phyloP scores from a whole-genome alignment of 2,797 vertebrate species.

The Prunella strophiata region DNA sequence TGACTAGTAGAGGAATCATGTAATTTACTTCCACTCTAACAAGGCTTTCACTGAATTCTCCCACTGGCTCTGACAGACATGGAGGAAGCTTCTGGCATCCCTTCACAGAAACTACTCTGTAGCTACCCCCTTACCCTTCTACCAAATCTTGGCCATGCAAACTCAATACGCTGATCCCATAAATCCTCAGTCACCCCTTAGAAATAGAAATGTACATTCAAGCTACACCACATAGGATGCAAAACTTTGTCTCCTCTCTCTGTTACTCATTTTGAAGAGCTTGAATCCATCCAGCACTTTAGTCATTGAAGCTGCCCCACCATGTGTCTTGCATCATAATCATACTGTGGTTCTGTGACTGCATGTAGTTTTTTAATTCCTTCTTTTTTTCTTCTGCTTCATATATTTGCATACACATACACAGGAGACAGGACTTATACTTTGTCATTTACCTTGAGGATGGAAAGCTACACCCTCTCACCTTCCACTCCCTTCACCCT shows the following conservation, averaged over 20 bases:
- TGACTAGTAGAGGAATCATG: background rate
- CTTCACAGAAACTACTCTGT: background rate
- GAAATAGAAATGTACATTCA: background rate
- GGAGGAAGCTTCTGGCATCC: background rate
- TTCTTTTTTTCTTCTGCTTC: background rate
- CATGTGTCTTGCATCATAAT: background rate
- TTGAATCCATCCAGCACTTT: background rate
- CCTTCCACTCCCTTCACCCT: background rate
- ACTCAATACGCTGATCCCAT: background rate
- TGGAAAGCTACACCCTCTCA: background rate
- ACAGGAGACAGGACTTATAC: background rate
- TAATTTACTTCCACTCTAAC: background rate
- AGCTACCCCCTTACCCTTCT: accelerated
- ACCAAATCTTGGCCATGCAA: background rate
- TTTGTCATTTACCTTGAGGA: background rate
- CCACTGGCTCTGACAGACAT: background rate
- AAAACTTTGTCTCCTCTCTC: background rate
- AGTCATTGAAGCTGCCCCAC: background rate
- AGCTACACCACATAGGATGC: accelerated
- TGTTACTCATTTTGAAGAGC: background rate
- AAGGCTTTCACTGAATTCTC: background rate
- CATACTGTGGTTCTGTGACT: background rate
- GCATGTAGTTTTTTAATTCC: background rate
- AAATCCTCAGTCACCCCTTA: background rate
- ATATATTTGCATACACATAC: background rate